Base-by-base conservation (phyloP, 2,888 invertebrate species). In the Octonoba sinensis region DNA sequence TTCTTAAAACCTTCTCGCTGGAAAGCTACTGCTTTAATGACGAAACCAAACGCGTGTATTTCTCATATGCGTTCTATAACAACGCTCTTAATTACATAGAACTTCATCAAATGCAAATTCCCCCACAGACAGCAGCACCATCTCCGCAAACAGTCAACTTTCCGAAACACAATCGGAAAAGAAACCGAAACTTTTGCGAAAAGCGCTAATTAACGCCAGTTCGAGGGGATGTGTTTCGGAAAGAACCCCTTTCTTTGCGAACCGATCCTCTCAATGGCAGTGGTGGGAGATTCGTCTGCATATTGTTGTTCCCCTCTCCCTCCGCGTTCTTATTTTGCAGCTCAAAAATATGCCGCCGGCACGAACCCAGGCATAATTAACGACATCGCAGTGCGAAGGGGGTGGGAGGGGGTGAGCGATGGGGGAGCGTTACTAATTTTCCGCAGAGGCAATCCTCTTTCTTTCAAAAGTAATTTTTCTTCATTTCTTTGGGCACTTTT, bases 351-450 rank as follows among this genome's bases (percentile, higher is more conserved):
- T 54, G 54, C 54, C 54, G 18, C 54, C 20, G 54, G 54, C 54
- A 54, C 54, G 54, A 54, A 18, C 18, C 4, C n/a, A 54, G 54
- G 54, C 54, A 54, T 54, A 54, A 54, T 54, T 54, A 54, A 54
- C 54, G 54, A 54, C 54, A 54, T n/a, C 54, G 54, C 54, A 12
- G 54, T 20, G 18, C 54, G 20, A 54, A 15, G 20, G 54, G 20
- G n/a, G 54, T 1, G 20, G 54, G 20, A 16, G 6, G 20, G 54
- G 54, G 4, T 8, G 54, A 1, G 36, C 13, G 20, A 54, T n/a
- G 54, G 54, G 54, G 54, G 54, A 54, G 54, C 54, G 54, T 54
- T 54, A 54, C 54, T 54, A 54, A 54, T 54, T 54, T 54, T 54
- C 54, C 54, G 54, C 54, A 54, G 54, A 54, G 54, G 54, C 54